Percentiles rank a stretch among this genome's conserved stretches.
Conservation (phyloP, 1,140 invertebrate species). For the Neodiprion lecontei region DNA sequence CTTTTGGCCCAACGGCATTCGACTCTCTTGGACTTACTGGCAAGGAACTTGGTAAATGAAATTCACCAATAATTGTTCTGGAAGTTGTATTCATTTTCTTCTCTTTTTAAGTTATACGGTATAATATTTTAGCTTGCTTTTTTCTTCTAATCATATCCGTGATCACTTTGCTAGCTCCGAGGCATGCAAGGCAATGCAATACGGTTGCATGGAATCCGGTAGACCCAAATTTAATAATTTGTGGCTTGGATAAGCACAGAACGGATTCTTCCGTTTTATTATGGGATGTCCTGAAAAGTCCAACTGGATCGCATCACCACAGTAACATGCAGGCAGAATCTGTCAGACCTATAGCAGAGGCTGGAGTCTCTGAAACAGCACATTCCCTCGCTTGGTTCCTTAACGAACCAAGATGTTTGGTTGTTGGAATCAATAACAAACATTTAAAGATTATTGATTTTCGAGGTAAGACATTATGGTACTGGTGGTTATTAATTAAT, state of each 20-base stretch:
- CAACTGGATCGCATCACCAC: slow-evolving; percentile 50
- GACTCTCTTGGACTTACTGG: slow-evolving; percentile 73
- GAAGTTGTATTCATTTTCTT: neutral
- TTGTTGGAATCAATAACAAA: slow-evolving; percentile 89
- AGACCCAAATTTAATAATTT: slow-evolving; percentile 83
- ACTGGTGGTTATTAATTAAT: slow-evolving; percentile 10
- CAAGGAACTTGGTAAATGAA: slow-evolving; percentile 75
- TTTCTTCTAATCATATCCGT: slow-evolving; percentile 35
- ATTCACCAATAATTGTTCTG: slow-evolving; percentile 33
- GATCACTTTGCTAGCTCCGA: slow-evolving; percentile 66
- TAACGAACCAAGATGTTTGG: slow-evolving; percentile 74
- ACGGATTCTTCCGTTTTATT: slow-evolving; percentile 81
- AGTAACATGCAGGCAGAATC: slow-evolving; percentile 50
- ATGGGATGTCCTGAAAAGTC: slow-evolving; percentile 77
- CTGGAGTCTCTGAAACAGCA: slow-evolving; percentile 81
- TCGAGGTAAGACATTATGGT: slow-evolving; percentile 69
- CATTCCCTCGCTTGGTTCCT: slow-evolving; percentile 88
- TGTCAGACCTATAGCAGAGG: slow-evolving; percentile 67
- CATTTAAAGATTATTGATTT: slow-evolving; percentile 91
- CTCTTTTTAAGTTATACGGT: neutral
- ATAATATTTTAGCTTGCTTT: neutral
- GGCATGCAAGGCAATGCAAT: slow-evolving; percentile 84
- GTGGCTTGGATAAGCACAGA: slow-evolving; percentile 85
- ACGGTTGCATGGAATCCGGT: slow-evolving; percentile 88
- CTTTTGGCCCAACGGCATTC: slow-evolving; percentile 75